Percentiles rank a stretch among this genome's conserved stretches.
phyloP scores from a whole-genome alignment of 2,113 vertebrate genomes.

The Leptosomus discolor region DNA sequence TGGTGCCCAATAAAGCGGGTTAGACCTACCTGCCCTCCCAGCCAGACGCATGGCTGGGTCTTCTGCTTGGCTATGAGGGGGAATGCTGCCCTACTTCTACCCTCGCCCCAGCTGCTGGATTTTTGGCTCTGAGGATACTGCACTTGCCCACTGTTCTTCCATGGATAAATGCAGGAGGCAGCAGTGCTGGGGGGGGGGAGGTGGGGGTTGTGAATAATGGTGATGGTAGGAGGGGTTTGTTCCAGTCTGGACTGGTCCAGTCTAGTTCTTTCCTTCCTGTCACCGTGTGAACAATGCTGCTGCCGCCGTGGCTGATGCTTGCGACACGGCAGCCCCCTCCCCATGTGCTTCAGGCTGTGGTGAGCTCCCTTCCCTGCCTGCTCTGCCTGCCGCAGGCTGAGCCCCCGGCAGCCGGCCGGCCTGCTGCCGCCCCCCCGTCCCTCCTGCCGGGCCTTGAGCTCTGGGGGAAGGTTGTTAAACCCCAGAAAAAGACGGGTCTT shows the following conservation, averaged over 20 bases:
- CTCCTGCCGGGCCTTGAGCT: background rate
- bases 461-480: background rate
- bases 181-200: background rate
- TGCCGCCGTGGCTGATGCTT: conserved; percentile 22
- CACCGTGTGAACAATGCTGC: conserved; percentile 70
- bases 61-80: background rate
- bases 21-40: background rate
- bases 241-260: conserved; percentile 77
- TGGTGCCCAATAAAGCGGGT: accelerated
- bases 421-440: background rate
- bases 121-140: background rate
- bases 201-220: conserved; percentile 50
- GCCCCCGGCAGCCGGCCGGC: background rate
- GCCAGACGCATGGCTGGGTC: accelerated
- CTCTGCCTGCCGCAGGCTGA: background rate
- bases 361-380: background rate
- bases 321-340: conserved; percentile 33
- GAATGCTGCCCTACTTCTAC: background rate
- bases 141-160: conserved; percentile 24
- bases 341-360: background rate
- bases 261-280: conserved; percentile 75
- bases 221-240: conserved; percentile 70
- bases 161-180: background rate
- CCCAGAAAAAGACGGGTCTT: background rate
- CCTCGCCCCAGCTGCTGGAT: background rate